Evolutionary conservation across 2,888 invertebrate species (phyloP).

Genomic region (Apomyelois bistriatella): DNA sequence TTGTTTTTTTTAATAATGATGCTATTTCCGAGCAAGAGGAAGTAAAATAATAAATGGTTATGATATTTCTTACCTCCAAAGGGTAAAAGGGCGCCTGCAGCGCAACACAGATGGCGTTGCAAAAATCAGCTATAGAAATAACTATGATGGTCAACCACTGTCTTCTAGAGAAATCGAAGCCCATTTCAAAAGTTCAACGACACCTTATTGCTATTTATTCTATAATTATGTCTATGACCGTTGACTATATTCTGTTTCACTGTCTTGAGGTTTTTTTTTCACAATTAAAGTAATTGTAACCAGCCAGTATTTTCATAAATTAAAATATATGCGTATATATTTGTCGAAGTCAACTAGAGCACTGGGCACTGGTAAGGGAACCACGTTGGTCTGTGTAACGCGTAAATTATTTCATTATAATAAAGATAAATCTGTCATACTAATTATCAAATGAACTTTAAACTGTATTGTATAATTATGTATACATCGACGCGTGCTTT

Average conservation of each 20-base stretch:
- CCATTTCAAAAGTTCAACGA: slow-evolving; percentile 57
- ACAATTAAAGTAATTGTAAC: background rate
- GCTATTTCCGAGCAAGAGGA: too few species aligned
- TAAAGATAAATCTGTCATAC: slow-evolving; percentile 27
- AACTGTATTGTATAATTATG: slow-evolving; percentile 24
- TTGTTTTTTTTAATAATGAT: too few species aligned
- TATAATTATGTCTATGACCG: background rate
- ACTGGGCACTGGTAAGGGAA: slow-evolving; percentile 48
- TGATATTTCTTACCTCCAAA: slow-evolving; percentile 82
- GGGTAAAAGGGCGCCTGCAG: slow-evolving; percentile 93
- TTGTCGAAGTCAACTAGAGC: slow-evolving; percentile 36
- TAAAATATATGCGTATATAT: slow-evolving; percentile 27
- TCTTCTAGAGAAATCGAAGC: slow-evolving; percentile 83
- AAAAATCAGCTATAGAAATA: slow-evolving; percentile 90
- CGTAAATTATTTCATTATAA: slow-evolving; percentile 36
- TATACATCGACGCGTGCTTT: slow-evolving; percentile 28
- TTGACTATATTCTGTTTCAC: background rate
- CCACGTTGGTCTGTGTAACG: slow-evolving; percentile 44
- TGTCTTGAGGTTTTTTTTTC: too few species aligned
- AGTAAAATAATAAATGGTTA: too few species aligned
- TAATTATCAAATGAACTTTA: slow-evolving; percentile 32
- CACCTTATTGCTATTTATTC: background rate
- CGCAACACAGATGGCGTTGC: slow-evolving; percentile 91
- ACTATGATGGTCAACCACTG: slow-evolving; percentile 89
- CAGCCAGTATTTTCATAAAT: background rate